A percentile compares a stretch with the other conserved stretches of the same genome.
These are phyloP conservation scores for Cyanoderma ruficeps DNA, from an alignment of 2,113 vertebrate genomes.

Conservation along the genomic window DNA sequence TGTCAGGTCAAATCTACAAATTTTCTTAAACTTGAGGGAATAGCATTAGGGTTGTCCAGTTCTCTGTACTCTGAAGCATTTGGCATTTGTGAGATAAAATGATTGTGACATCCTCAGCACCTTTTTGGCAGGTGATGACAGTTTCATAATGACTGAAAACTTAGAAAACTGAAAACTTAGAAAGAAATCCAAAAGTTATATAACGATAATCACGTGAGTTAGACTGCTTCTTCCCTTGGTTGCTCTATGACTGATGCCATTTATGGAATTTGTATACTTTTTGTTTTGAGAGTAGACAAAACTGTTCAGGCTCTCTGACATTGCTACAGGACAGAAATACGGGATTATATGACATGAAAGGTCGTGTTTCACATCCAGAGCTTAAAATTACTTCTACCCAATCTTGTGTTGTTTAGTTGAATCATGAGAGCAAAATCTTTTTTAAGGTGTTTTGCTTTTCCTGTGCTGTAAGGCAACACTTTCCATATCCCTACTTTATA, in stretches of 20 bases:
- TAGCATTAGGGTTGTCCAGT: not conserved
- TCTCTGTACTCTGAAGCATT: slow-evolving; percentile 5
- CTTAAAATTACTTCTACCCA: not conserved
- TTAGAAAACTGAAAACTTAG: not conserved
- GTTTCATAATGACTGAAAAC: slow-evolving; percentile 14
- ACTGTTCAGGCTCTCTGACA: not conserved
- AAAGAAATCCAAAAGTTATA: slow-evolving; percentile 39
- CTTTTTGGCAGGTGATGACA: not conserved
- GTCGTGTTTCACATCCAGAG: not conserved
- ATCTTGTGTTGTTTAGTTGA: not conserved
- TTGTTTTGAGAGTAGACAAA: not conserved
- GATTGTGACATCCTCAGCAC: slow-evolving; percentile 3
- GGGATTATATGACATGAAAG: not conserved
- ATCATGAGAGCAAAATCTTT: not conserved
- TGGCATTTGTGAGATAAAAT: slow-evolving; percentile 18
- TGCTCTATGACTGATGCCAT: not conserved
- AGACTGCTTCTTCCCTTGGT: not conserved
- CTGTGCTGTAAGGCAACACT: not conserved
- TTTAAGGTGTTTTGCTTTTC: not conserved
- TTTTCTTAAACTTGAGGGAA: not conserved
- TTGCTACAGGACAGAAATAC: not conserved
- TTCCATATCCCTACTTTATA: not conserved
- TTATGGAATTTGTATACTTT: not conserved
- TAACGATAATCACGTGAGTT: not conserved
- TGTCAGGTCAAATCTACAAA: not conserved